phyloP scores from a whole-genome alignment of 1,140 invertebrate species.

The Portunus trituberculatus region DNA sequence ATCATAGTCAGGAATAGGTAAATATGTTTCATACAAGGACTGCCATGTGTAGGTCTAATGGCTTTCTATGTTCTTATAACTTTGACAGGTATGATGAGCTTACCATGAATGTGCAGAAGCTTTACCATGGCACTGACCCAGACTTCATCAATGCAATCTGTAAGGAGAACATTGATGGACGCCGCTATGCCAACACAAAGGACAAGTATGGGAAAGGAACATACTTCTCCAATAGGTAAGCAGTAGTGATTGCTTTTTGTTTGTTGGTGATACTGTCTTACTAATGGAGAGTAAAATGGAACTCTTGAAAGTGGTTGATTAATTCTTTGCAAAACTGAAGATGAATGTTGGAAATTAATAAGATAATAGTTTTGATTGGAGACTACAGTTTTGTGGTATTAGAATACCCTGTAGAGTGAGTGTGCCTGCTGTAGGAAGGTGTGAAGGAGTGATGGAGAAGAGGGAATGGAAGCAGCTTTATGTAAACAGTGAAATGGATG shows the following conservation, averaged over 20 bases:
- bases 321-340: no score
- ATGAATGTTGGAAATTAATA: no score
- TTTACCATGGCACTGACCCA: slow-evolving; percentile 40
- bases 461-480: no score
- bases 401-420: no score
- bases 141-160: slow-evolving; percentile 28
- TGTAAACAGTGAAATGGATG: no score
- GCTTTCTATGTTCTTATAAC: background rate
- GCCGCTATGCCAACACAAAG: background rate
- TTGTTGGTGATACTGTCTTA: background rate
- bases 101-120: slow-evolving; percentile 43
- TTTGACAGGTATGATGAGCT: background rate
- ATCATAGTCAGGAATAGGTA: no score
- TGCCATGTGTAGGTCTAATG: background rate
- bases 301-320: background rate
- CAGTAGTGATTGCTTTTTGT: background rate
- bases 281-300: background rate
- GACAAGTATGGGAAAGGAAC: slow-evolving; percentile 43
- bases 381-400: no score
- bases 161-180: slow-evolving; percentile 48
- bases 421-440: no score
- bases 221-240: slow-evolving; percentile 66
- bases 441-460: no score
- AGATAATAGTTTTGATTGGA: no score
- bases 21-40: no score